These are phyloP conservation scores for Patella depressa DNA, from an alignment of 2,888 invertebrate species.

Conservation along the genomic window DNA sequence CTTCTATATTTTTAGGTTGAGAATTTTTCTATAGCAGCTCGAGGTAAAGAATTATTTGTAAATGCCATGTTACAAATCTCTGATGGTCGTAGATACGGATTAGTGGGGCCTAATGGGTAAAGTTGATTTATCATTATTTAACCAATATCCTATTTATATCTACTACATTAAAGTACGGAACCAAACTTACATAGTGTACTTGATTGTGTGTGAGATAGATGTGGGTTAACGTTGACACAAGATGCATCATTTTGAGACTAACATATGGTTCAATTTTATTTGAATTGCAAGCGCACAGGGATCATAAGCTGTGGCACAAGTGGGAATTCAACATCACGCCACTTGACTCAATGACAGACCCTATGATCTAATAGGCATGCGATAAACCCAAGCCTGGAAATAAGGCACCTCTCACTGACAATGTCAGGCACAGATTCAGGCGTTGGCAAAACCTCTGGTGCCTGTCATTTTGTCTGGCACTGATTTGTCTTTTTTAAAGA, in stretches of 20 bases:
- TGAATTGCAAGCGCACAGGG: background rate
- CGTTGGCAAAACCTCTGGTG: no score
- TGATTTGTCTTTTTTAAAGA: no score
- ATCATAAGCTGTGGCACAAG: no score
- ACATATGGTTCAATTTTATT: background rate
- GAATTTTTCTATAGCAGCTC: constrained; percentile 96
- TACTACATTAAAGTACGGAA: constrained; percentile 11
- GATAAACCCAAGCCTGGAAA: no score
- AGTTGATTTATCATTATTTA: constrained; percentile 36
- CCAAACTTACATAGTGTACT: background rate
- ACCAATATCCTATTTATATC: background rate
- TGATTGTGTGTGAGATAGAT: background rate
- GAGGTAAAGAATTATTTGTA: constrained; percentile 96
- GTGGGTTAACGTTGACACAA: background rate
- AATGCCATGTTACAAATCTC: constrained; percentile 96
- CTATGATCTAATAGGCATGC: no score
- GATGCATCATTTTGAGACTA: no score
- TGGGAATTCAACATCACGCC: no score
- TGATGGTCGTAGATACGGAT: constrained; percentile 92
- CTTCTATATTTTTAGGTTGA: constrained; percentile 75
- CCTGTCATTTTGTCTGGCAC: no score
- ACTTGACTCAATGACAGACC: no score
- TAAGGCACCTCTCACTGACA: no score
- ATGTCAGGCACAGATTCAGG: no score
- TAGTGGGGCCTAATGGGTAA: constrained; percentile 97